Conservation (phyloP, 92 coral and sea anemone genomes). For the Paramuricea clavata region DNA sequence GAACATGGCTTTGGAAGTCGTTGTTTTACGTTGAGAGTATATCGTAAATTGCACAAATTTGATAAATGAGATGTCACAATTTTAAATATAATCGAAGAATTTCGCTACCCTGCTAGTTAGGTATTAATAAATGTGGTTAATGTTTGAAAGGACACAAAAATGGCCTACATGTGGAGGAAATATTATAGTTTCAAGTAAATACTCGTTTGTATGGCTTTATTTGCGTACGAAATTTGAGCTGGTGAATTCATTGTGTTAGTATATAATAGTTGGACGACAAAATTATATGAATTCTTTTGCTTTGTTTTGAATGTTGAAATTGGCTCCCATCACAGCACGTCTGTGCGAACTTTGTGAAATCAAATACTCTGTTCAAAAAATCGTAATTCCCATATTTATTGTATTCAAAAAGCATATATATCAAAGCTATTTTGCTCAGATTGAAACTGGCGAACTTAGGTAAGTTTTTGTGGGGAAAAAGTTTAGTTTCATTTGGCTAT, state of each 20-base stretch:
- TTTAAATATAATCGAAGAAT: too few relatives aligned
- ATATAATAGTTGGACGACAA: neutral
- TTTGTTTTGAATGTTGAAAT: neutral
- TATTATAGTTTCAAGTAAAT: too few relatives aligned
- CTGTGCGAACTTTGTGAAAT: constrained; percentile 17
- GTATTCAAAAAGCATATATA: neutral
- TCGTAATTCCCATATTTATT: neutral
- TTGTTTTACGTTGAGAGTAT: too few relatives aligned
- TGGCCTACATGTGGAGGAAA: too few relatives aligned
- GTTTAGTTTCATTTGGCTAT: neutral
- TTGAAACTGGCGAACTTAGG: neutral
- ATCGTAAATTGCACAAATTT: too few relatives aligned
- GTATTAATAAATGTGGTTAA: too few relatives aligned
- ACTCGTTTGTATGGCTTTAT: neutral
- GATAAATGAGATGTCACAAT: too few relatives aligned
- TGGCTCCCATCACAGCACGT: neutral
- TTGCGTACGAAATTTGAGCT: neutral
- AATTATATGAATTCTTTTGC: neutral
- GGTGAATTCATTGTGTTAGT: neutral
- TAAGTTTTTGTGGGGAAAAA: neutral
- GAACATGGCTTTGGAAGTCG: neutral
- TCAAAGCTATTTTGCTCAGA: neutral
- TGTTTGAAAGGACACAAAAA: too few relatives aligned
- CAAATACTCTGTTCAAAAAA: neutral
- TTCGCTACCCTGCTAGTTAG: too few relatives aligned